phyloP scores from a whole-genome alignment of 2,797 vertebrate genomes.

The Sebastes kiyomatsui region DNA sequence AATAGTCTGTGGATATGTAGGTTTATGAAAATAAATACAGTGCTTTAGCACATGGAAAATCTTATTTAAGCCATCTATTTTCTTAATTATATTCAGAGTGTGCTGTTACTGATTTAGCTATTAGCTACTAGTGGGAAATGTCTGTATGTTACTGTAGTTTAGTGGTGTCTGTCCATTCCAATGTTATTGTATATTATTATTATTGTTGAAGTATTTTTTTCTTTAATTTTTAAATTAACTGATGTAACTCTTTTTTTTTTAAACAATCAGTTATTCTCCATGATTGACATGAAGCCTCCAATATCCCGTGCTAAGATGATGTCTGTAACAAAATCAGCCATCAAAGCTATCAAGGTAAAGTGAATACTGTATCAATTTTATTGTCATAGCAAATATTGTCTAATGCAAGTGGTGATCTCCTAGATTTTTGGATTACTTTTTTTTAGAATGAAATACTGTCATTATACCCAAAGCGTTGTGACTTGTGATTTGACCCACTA shows the following conservation, averaged over 20 bases:
- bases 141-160: not conserved
- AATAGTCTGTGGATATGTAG: not conserved
- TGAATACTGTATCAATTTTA: not conserved
- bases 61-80: not conserved
- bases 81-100: not conserved
- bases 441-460: not conserved
- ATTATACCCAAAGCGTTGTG: not conserved
- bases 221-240: not conserved
- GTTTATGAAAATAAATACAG: not conserved
- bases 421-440: not conserved
- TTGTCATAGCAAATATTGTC: not conserved
- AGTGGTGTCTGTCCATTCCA: not conserved
- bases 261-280: constrained; percentile 88
- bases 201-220: not conserved
- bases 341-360: constrained; percentile 98
- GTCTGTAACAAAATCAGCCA: constrained; percentile 97
- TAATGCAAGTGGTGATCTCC: not conserved
- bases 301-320: constrained; percentile 99
- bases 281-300: constrained; percentile 98
- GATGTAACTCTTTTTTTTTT: not conserved
- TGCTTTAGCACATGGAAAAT: not conserved
- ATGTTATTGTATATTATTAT: not conserved
- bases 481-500: not conserved
- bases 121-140: not conserved
- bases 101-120: not conserved